Conservation (phyloP, 2,888 invertebrate genomes). For the Melolontha melolontha region DNA sequence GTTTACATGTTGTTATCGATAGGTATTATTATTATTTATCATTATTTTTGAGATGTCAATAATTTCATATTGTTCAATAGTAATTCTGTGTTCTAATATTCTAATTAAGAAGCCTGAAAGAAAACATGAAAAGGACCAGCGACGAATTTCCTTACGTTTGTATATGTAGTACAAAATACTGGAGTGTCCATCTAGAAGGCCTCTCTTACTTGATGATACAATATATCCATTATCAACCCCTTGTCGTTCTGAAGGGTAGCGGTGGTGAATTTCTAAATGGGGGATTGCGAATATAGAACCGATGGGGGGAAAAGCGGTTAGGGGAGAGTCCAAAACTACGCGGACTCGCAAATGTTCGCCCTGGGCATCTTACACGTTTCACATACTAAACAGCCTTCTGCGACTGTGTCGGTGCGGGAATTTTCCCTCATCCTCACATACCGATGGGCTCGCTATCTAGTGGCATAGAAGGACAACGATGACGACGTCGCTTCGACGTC, state of each 20-base stretch:
- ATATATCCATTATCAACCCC: constrained; percentile 64
- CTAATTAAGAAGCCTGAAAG: no score
- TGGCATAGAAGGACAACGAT: constrained; percentile 14
- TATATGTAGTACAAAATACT: no score
- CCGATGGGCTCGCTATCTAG: constrained; percentile 9
- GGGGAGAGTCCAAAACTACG: constrained; percentile 42
- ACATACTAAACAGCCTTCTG: constrained; percentile 63
- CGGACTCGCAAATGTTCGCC: constrained; percentile 60
- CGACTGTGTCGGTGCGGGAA: constrained; percentile 47
- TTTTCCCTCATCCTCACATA: constrained; percentile 6
- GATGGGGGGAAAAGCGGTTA: constrained; percentile 48
- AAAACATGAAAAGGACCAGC: no score
- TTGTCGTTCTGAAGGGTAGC: constrained; percentile 37
- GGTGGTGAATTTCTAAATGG: background rate
- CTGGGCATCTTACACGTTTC: constrained; percentile 64
- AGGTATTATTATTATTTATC: no score
- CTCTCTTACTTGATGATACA: constrained; percentile 60
- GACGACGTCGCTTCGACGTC: constrained; percentile 12
- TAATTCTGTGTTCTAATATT: no score
- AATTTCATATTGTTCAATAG: no score
- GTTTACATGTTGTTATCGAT: no score
- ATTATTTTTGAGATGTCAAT: no score
- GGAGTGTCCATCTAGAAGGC: background rate
- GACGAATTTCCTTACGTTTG: no score
- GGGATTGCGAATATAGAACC: constrained; percentile 39